Evolutionary conservation across 2,113 vertebrate genomes (phyloP), one percentile per base, ranked within the genome.

Genomic region (Melanerpes formicivorus): DNA sequence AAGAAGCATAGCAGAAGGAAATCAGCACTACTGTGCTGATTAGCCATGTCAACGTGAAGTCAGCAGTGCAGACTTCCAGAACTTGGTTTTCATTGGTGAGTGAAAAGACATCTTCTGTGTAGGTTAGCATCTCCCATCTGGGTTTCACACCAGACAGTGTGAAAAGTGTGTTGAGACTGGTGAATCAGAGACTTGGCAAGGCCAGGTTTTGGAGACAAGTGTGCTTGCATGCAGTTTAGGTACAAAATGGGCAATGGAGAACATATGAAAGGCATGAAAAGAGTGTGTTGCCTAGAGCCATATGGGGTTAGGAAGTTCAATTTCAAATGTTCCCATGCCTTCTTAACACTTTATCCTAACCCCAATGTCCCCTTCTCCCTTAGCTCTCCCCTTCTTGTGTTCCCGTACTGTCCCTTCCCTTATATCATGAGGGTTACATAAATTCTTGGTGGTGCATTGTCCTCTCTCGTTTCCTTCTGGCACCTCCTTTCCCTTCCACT

Each of bases 241-340:
- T 72, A 32, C 21, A 48, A 25, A 48, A 17, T 59, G 29, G 70
- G 23, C 32, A 13, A 2, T 8, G 32, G 52, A 67, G 56, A 74
- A 55, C 1, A 0, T 17, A 34, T 65, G 60, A 65, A 75, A 75
- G 27, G n/a, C 8, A 70, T 22, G 19, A 74, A 9, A 37, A 70
- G 25, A 42, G 10, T 0, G 0, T 15, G 10, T 44, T 73, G 32
- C 11, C 23, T 70, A 1, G 3, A 59, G 10, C 22, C 3, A 1
- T 4, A 10, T 42, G 18, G 26, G 4, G 4, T 71, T 71, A 29
- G 56, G 34, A 67, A 60, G 27, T 64, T 84, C 21, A 58, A 4
- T 21, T 23, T 71, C 23, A 78, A 19, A 34, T 4, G 6, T 6
- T 11, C 5, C 23, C 81, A 40, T 80, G 22, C 5, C 6, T 10